These are phyloP conservation scores for Leptobrachium leishanense DNA, from an alignment of 2,113 vertebrate genomes.

Conservation along the genomic window DNA sequence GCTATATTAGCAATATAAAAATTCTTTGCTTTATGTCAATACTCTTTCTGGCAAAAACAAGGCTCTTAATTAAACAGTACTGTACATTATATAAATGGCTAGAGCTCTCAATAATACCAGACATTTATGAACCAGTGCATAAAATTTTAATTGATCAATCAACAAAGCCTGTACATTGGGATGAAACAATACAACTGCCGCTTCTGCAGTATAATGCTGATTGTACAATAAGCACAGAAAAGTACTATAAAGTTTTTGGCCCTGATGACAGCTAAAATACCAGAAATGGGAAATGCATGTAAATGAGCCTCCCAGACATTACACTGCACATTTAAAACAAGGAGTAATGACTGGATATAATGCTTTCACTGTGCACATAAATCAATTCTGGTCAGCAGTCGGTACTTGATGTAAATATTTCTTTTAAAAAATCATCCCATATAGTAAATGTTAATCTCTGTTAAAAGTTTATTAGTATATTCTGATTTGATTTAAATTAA, in stretches of 20 bases:
- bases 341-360: conserved; percentile 33
- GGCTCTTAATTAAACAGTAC: conserved; percentile 32
- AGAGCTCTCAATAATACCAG: conserved; percentile 40
- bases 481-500: too few species aligned
- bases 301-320: conserved; percentile 34
- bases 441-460: background rate
- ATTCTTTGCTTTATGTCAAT: conserved; percentile 32
- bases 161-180: conserved; percentile 44
- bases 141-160: conserved; percentile 48
- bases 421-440: background rate
- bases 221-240: conserved; percentile 31
- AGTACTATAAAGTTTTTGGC: conserved; percentile 34
- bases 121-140: conserved; percentile 39
- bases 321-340: conserved; percentile 11
- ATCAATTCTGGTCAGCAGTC: background rate
- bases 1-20: conserved; percentile 30
- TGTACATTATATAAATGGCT: conserved; percentile 35
- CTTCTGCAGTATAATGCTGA: conserved; percentile 35
- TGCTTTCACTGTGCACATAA: conserved; percentile 2
- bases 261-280: conserved; percentile 22
- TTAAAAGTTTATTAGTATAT: too few species aligned
- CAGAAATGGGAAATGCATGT: conserved; percentile 18
- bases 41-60: conserved; percentile 37
- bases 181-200: conserved; percentile 32
- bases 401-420: conserved; percentile 17